These are phyloP conservation scores for Graptemys geographica DNA, from an alignment of 2,797 vertebrate genomes.

Conservation along the genomic window DNA sequence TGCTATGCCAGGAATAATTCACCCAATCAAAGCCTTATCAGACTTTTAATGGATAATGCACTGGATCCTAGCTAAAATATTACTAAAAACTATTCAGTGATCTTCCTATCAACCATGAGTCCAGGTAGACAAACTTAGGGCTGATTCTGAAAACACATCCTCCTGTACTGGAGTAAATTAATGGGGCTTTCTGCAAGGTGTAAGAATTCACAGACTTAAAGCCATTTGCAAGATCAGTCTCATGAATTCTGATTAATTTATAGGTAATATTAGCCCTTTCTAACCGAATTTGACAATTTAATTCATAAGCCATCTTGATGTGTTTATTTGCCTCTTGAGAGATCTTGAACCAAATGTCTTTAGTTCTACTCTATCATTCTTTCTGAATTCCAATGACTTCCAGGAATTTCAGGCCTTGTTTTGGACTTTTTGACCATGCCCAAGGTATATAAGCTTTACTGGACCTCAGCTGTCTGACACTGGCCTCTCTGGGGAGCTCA, in stretches of 20 bases:
- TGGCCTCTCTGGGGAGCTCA: not conserved
- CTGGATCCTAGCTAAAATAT: not conserved
- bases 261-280: not conserved
- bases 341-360: not conserved
- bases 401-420: not conserved
- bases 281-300: not conserved
- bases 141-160: not conserved
- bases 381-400: not conserved
- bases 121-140: not conserved
- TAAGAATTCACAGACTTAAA: not conserved
- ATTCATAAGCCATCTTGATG: not conserved
- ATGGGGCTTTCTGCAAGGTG: not conserved
- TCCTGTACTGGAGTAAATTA: not conserved
- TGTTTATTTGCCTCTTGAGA: not conserved
- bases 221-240: not conserved
- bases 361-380: accelerated
- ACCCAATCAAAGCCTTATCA: not conserved
- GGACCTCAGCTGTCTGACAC: not conserved
- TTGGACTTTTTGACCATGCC: not conserved
- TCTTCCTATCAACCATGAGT: not conserved
- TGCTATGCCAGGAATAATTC: not conserved
- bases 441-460: not conserved
- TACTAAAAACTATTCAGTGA: not conserved
- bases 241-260: not conserved
- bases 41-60: not conserved